Base-by-base conservation (phyloP, 2,888 invertebrate genomes). In the Caenorhabditis imperialis region DNA sequence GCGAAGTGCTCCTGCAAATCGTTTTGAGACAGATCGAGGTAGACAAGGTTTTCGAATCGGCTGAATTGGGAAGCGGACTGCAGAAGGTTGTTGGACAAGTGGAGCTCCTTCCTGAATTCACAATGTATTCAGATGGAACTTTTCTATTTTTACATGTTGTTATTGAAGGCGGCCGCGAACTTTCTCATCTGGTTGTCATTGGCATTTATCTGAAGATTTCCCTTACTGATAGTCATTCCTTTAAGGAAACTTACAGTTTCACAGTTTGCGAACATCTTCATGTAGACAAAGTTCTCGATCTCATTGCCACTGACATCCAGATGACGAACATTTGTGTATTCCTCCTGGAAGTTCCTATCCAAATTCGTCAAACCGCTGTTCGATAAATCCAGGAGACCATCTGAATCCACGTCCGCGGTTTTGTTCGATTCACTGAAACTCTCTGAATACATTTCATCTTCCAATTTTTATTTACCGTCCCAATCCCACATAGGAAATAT, bases 341-440 rank as follows among this genome's bases (percentile, higher is more conserved):
- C 60, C 12, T 38, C 23, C 0, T n/a, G 12, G 14, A 75, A 60
- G n/a, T 44, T 53, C n/a, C 58, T 40, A n/a, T 58, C 40, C 22
- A 75, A 35, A 60, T 75, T 48, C 14, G 75, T 75, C 23, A 75
- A 33, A 12, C 35, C 37, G 1, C 50, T 22, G 37, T 70, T 47
- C 40, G 70, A 44, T 14, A 75, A 44, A 54, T 75, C 70, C 7
- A 75, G 63, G 2, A 38, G 12, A n/a, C 75, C 75, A 10, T 60
- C 23, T n/a, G 18, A 38, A 25, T 38, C 35, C 1, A 69, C 53
- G 1, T 47, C 47, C 7, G 74, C 74, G n/a, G 67, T 38, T 33
- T 69, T 38, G 25, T 74, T 74, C n/a, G 54, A n/a, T n/a, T n/a
- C n/a, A n/a, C n/a, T n/a, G n/a, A n/a, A n/a, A n/a, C 20, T 33